A percentile compares a stretch with the other conserved stretches of the same genome.
Evolutionary conservation across 2,113 vertebrate genomes (phyloP).

Genomic region (Equus przewalskii): DNA sequence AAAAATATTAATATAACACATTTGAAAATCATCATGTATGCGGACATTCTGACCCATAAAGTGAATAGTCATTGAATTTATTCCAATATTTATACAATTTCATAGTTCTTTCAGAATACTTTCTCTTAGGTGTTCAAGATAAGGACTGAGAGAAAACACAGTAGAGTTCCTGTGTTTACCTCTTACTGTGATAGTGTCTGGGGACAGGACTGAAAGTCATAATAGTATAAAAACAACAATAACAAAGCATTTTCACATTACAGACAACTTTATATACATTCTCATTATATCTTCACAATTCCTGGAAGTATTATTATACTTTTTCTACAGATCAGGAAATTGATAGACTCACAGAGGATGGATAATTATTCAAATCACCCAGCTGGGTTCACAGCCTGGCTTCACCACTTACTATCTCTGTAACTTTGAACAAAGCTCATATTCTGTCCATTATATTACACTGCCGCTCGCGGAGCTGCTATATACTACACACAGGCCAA

Average conservation of each 20-base stretch:
- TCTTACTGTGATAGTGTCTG: neutral
- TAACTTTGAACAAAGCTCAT: neutral
- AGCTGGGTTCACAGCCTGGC: neutral
- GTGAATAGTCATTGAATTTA: neutral
- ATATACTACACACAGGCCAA: neutral
- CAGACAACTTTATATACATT: neutral
- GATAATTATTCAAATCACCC: neutral
- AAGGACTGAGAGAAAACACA: neutral
- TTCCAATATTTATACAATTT: neutral
- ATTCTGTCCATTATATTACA: accelerated
- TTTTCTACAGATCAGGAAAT: neutral
- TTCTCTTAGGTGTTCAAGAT: neutral
- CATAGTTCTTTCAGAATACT: neutral
- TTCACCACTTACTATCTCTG: neutral
- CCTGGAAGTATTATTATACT: neutral
- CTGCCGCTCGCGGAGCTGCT: accelerated
- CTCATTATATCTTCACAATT: neutral
- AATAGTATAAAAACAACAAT: neutral
- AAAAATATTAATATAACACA: neutral
- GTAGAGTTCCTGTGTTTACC: neutral
- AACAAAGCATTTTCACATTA: neutral
- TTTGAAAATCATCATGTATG: neutral
- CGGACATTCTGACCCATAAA: neutral
- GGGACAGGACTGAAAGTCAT: neutral
- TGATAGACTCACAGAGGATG: neutral